Evolutionary conservation across 2,113 vertebrate species (phyloP).

Genomic region (Podarcis raffonei): DNA sequence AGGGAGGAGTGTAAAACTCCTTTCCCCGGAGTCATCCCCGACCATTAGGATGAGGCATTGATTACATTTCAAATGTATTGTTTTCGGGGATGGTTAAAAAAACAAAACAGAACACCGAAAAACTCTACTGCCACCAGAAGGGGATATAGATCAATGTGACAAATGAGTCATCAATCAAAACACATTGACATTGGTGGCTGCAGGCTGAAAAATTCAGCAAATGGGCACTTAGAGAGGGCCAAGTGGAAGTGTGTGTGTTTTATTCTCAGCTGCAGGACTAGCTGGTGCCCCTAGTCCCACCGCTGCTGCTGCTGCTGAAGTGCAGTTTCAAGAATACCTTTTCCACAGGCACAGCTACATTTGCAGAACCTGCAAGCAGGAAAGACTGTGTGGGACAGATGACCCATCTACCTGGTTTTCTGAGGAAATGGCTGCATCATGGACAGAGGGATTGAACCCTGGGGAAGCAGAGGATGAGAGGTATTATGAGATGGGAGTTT

Average conservation of each 20-base stretch:
- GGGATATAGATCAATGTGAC: constrained; percentile 42
- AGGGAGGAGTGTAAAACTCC: constrained; percentile 23
- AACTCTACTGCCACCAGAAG: constrained; percentile 15
- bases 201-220: neutral
- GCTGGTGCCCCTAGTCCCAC: neutral
- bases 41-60: constrained; percentile 43
- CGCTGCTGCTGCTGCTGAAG: no score
- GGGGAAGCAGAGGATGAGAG: no score
- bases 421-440: no score
- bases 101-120: neutral
- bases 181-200: constrained; percentile 4
- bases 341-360: no score
- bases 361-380: no score
- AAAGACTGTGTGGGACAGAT: no score
- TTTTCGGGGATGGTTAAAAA: neutral
- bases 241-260: neutral
- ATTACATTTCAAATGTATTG: constrained; percentile 41
- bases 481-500: no score
- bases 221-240: neutral
- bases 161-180: constrained; percentile 39
- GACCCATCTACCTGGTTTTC: no score
- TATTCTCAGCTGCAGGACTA: neutral
- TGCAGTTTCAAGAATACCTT: no score
- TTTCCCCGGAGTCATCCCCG: constrained; percentile 29
- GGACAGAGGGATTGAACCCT: no score